Percentiles rank a stretch among this genome's conserved stretches.
These are phyloP conservation scores for Beris chalybata DNA, from an alignment of 2,888 invertebrate genomes.

Conservation along the genomic window DNA sequence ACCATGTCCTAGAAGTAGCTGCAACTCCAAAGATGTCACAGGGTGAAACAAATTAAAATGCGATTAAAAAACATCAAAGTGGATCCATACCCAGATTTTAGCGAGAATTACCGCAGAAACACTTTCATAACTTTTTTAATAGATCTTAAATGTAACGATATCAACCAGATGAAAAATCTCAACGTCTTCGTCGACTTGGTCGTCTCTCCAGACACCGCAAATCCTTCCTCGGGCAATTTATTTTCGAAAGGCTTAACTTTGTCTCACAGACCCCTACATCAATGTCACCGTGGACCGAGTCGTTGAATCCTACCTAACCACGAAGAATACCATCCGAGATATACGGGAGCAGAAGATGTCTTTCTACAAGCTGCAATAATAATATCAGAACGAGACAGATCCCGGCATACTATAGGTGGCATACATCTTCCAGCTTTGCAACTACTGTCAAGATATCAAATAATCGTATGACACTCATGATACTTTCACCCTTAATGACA, in stretches of 20 bases:
- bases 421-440: slow-evolving; percentile 8
- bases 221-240: slow-evolving; percentile 29
- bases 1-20: too few species aligned
- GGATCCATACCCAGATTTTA: too few species aligned
- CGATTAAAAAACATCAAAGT: too few species aligned
- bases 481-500: slow-evolving; percentile 21
- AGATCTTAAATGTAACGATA: too few species aligned
- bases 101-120: too few species aligned
- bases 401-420: not conserved
- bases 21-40: too few species aligned
- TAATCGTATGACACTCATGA: slow-evolving; percentile 28
- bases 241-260: slow-evolving; percentile 32
- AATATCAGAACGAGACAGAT: slow-evolving; percentile 8
- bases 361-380: slow-evolving; percentile 22
- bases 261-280: slow-evolving; percentile 27
- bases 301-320: not conserved
- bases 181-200: not conserved
- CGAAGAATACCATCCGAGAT: not conserved
- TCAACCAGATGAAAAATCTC: too few species aligned
- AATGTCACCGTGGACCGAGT: slow-evolving; percentile 15
- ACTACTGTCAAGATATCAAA: slow-evolving; percentile 20
- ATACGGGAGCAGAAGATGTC: slow-evolving; percentile 3
- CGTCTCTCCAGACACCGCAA: slow-evolving; percentile 22
- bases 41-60: too few species aligned
- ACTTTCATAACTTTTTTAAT: too few species aligned